Conservation (phyloP, 1,140 invertebrate species). For the Drosophila insularis region DNA sequence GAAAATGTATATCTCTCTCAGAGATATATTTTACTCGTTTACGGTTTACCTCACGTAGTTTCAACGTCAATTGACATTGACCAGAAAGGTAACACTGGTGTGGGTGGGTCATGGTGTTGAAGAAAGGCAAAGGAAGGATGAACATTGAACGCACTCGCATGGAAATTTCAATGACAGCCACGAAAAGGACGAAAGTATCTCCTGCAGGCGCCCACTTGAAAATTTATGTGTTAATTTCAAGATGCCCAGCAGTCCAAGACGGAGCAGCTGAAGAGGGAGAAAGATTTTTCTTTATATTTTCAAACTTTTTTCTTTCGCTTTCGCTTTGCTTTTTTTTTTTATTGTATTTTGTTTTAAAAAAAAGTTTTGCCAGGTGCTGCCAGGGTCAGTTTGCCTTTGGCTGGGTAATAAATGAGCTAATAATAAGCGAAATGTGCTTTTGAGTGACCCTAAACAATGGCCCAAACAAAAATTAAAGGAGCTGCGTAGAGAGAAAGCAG, state of each 20-base stretch:
- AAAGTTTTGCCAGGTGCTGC: conserved; percentile 74
- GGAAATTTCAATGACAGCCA: conserved; percentile 75
- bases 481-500: not conserved
- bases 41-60: conserved; percentile 64
- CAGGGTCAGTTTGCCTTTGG: conserved; percentile 64
- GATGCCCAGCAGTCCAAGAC: conserved; percentile 38
- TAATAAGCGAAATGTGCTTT: conserved; percentile 82
- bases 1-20: conserved; percentile 41
- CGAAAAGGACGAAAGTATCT: conserved; percentile 37
- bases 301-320: conserved; percentile 31
- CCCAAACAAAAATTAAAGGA: conserved; percentile 16
- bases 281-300: conserved; percentile 36
- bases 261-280: not conserved
- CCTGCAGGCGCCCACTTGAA: conserved; percentile 73
- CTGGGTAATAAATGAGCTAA: conserved; percentile 81
- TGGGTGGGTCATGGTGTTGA: not conserved
- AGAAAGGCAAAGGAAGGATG: conserved; percentile 17
- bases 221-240: conserved; percentile 82
- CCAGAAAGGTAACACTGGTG: conserved; percentile 42
- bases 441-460: conserved; percentile 79
- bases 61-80: conserved; percentile 73
- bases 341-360: conserved; percentile 58
- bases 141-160: conserved; percentile 69
- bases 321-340: conserved; percentile 32
- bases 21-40: conserved; percentile 59